Evolutionary conservation across 1,140 invertebrate genomes (phyloP).

Genomic region (Drosophila tristis): DNA sequence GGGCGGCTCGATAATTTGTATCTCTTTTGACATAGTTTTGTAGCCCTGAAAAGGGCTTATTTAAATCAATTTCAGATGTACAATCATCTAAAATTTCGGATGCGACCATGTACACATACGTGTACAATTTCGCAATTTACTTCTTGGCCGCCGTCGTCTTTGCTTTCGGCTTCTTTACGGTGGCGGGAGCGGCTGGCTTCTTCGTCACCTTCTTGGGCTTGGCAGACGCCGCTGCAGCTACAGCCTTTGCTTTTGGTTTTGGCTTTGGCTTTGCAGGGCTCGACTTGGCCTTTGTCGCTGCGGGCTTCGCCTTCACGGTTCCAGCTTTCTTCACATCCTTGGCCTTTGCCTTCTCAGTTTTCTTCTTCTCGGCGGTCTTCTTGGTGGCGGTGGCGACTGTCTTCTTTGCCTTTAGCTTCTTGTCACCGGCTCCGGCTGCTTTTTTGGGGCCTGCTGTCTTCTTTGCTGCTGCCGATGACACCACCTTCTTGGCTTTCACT

Average conservation of each 20-base stretch:
- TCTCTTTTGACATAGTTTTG: too few relatives aligned
- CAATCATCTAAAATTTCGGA: too few relatives aligned
- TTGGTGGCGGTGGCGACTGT: conserved; percentile 36
- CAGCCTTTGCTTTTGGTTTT: too few relatives aligned
- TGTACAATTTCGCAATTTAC: too few relatives aligned
- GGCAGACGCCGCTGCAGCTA: not conserved
- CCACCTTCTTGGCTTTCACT: conserved; percentile 30
- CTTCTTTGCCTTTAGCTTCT: conserved; percentile 40
- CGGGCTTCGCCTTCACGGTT: too few relatives aligned
- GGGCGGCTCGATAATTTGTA: too few relatives aligned
- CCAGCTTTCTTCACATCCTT: conserved; percentile 1
- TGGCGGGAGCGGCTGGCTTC: conserved; percentile 17
- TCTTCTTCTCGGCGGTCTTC: conserved; percentile 52
- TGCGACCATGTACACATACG: too few relatives aligned
- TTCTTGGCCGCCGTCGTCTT: conserved; percentile 16
- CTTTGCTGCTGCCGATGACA: conserved; percentile 11
- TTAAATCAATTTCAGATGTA: too few relatives aligned
- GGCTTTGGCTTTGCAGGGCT: too few relatives aligned
- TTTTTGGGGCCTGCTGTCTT: conserved; percentile 33
- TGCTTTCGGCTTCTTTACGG: conserved; percentile 26
- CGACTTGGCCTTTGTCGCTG: too few relatives aligned
- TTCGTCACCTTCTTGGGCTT: conserved; percentile 23
- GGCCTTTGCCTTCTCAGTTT: conserved; percentile 6
- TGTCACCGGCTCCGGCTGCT: conserved; percentile 59
- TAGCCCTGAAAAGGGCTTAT: too few relatives aligned